Conservation (phyloP, 2,888 invertebrate genomes). For the Archips xylosteana region DNA sequence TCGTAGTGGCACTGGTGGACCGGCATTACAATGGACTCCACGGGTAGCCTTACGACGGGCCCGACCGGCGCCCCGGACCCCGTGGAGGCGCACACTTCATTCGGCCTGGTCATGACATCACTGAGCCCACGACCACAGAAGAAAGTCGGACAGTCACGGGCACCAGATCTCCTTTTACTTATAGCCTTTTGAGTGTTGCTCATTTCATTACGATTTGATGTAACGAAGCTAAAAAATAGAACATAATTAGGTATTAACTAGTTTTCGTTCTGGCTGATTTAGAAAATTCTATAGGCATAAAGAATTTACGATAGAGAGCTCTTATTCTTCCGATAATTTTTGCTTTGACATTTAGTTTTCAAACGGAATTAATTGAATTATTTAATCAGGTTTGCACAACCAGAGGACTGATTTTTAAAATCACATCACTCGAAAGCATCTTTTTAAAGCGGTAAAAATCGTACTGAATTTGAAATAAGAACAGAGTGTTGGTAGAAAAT, state of each 20-base stretch:
- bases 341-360: too few species aligned
- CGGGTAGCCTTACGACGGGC: slow-evolving; percentile 69
- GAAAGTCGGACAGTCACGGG: not conserved
- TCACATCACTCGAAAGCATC: too few species aligned
- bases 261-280: not conserved
- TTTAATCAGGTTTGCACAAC: too few species aligned
- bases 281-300: not conserved
- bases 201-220: not conserved
- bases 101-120: not conserved
- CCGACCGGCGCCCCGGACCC: slow-evolving; percentile 51
- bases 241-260: not conserved
- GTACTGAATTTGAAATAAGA: too few species aligned
- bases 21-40: slow-evolving; percentile 66
- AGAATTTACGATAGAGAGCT: too few species aligned
- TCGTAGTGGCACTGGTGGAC: slow-evolving; percentile 47
- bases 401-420: too few species aligned
- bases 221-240: slow-evolving; percentile 13
- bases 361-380: too few species aligned
- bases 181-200: not conserved
- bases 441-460: too few species aligned
- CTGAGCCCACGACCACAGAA: not conserved
- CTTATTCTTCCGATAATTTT: too few species aligned
- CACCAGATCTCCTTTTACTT: not conserved
- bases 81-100: not conserved
- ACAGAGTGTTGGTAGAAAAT: too few species aligned